Evolutionary conservation across 2,888 invertebrate species (phyloP).

Genomic region (Melanchra persicariae): DNA sequence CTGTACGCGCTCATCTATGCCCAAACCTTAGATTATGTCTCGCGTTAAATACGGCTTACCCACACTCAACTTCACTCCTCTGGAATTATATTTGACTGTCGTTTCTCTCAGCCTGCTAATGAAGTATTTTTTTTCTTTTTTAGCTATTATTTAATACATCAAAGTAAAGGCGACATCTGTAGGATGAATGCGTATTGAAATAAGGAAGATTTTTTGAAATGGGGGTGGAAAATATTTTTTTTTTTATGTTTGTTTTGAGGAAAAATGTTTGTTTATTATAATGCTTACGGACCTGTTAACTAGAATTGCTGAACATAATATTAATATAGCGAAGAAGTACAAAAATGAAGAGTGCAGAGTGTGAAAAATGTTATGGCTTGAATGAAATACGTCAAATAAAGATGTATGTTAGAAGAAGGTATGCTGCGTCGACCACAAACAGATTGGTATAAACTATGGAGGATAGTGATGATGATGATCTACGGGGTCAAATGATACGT

Average conservation of each 20-base stretch:
- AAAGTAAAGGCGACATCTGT: constrained; percentile 53
- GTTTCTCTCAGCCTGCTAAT: constrained; percentile 57
- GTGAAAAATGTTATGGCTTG: background rate
- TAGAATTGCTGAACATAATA: background rate
- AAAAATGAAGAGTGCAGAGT: no score
- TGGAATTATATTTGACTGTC: constrained; percentile 60
- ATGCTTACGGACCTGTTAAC: background rate
- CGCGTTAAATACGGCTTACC: constrained; percentile 67
- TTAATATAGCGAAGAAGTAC: background rate
- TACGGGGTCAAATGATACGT: no score
- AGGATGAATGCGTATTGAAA: constrained; percentile 48
- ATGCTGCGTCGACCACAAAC: no score
- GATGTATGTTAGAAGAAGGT: no score
- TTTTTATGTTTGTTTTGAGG: constrained; percentile 19
- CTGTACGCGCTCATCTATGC: background rate
- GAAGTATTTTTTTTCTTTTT: constrained; percentile 58
- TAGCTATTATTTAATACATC: constrained; percentile 56
- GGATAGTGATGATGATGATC: no score
- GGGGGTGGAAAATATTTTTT: constrained; percentile 9
- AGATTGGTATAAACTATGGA: no score
- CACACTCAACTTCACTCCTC: constrained; percentile 64
- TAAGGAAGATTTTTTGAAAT: constrained; percentile 18
- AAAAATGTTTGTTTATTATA: constrained; percentile 6
- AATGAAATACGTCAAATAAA: background rate
- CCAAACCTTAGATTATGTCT: constrained; percentile 40